These are phyloP conservation scores for Eristalis tenax DNA, from an alignment of 2,888 invertebrate genomes.

Conservation along the genomic window DNA sequence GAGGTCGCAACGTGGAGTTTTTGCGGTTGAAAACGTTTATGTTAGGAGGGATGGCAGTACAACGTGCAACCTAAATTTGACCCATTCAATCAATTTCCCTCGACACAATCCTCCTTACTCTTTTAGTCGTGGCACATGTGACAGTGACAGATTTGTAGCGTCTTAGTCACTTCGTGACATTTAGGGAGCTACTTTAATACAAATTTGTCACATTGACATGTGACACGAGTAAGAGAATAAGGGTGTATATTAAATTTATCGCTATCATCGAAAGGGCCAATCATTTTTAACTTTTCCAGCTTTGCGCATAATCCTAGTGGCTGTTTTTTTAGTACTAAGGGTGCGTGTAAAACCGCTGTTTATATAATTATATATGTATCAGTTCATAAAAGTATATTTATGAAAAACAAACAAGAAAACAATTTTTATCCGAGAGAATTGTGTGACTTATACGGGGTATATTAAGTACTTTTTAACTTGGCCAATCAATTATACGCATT, in stretches of 20 bases:
- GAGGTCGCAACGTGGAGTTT: background rate
- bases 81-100: conserved; percentile 18
- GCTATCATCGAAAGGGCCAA: conserved; percentile 55
- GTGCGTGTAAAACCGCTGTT: conserved; percentile 38
- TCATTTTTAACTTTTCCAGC: conserved; percentile 37
- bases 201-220: too few relatives aligned
- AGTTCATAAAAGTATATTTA: conserved; percentile 58
- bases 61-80: background rate
- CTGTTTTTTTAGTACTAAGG: background rate
- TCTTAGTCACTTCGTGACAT: too few relatives aligned
- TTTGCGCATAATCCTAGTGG: conserved; percentile 23
- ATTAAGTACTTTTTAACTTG: conserved; percentile 26
- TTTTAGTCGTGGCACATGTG: too few relatives aligned
- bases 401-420: conserved; percentile 6
- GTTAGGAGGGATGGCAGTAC: conserved; percentile 7
- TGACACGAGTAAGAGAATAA: too few relatives aligned
- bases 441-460: conserved; percentile 2
- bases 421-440: background rate
- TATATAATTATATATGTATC: conserved; percentile 33
- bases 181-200: too few relatives aligned
- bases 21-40: conserved; percentile 29
- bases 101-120: too few relatives aligned
- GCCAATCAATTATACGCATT: conserved; percentile 41
- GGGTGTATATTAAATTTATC: too few relatives aligned
- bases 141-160: too few relatives aligned